phyloP scores from a whole-genome alignment of 35 echinoderm and acorn worm species.

The Heliocidaris erythrogramma region DNA sequence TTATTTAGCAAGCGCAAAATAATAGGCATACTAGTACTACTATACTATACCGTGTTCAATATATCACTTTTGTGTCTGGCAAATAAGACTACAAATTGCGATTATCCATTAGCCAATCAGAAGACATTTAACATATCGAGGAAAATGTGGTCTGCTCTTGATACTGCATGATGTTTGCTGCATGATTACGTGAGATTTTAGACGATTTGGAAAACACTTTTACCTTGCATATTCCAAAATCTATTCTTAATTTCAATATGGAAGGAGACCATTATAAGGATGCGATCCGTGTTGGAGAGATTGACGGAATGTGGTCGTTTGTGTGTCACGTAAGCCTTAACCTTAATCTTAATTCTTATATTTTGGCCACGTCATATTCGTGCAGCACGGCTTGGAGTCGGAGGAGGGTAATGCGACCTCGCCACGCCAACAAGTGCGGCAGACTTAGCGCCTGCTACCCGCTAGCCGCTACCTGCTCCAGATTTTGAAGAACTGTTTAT shows the following conservation, averaged over 20 bases:
- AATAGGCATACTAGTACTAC: no score
- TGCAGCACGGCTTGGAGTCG: background rate
- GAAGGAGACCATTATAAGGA: background rate
- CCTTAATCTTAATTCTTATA: background rate
- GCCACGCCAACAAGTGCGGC: background rate
- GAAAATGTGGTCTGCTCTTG: no score
- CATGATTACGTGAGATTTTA: no score
- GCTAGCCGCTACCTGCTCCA: no score
- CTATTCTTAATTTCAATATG: background rate
- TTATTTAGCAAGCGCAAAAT: no score
- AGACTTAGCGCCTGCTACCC: background rate
- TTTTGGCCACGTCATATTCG: background rate
- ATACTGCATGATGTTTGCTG: no score
- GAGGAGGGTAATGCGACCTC: background rate
- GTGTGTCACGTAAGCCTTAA: constrained; percentile 46
- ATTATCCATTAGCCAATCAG: background rate
- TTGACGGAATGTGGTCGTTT: constrained; percentile 61
- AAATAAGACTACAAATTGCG: background rate
- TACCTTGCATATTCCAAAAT: background rate
- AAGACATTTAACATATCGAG: background rate
- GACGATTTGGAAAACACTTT: background rate
- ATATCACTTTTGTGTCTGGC: background rate
- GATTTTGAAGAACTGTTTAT: no score
- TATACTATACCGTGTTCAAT: no score
- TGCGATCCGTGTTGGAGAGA: constrained; percentile 50